Evolutionary conservation across 1,140 invertebrate species (phyloP).

Genomic region (Drosophila jambulina): DNA sequence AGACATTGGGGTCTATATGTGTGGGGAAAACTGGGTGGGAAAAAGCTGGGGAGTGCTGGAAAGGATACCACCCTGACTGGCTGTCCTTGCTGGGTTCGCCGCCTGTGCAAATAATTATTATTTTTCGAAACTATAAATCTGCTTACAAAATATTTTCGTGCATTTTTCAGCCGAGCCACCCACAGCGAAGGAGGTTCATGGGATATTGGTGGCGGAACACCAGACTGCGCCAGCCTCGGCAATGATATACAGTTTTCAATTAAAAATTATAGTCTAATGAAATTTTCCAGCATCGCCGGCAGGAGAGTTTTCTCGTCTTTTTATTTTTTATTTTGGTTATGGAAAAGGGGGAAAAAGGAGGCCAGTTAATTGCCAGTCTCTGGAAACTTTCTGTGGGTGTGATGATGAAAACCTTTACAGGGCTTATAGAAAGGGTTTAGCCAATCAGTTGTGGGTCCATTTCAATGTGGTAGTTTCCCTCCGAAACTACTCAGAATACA

Average conservation of each 20-base stretch:
- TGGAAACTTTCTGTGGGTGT: constrained; percentile 4
- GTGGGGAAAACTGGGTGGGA: background rate
- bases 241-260: constrained; percentile 79
- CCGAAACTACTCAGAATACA: background rate
- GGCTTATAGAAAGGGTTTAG: constrained; percentile 19
- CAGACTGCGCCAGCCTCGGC: constrained; percentile 58
- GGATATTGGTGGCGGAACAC: constrained; percentile 1
- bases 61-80: constrained; percentile 1
- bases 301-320: constrained; percentile 45
- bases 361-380: constrained; percentile 45
- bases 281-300: constrained; percentile 59
- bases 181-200: constrained; percentile 19
- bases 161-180: constrained; percentile 55
- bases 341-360: background rate
- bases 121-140: constrained; percentile 80
- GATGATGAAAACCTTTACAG: constrained; percentile 17
- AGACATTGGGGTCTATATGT: constrained; percentile 20
- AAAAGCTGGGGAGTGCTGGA: background rate
- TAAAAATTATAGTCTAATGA: constrained; percentile 77
- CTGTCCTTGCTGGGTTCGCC: constrained; percentile 57
- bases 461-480: constrained; percentile 4
- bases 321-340: constrained; percentile 11
- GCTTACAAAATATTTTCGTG: constrained; percentile 77
- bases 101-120: constrained; percentile 79
- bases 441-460: constrained; percentile 17